Base-by-base conservation (phyloP, 35 echinoderm and acorn worm species). In the Apostichopus japonicus region DNA sequence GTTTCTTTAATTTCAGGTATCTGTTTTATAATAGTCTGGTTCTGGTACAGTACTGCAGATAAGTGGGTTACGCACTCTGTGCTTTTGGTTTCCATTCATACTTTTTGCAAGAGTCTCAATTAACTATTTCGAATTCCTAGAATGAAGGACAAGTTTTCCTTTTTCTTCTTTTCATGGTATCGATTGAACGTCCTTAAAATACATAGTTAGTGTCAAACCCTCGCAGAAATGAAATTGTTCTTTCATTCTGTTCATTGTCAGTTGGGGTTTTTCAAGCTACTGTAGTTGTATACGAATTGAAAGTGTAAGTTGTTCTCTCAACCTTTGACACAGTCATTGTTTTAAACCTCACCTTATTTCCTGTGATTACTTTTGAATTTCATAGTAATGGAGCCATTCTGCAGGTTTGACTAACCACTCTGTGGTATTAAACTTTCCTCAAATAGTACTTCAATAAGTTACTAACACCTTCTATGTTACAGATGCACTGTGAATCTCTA, bases 131-230 rank as follows among this genome's bases (percentile, higher is more conserved):
- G 8, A 24, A 80, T 44, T 80, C 11, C 24, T 14, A 24, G 24
- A 53, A 44, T 24, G 78, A 80, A 25, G 13, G 0, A 24, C 13
- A 8, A 15, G 24, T 33, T 53, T 83, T 83, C 52, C 52, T 83
- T 55, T 83, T 54, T 55, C 54, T 83, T 83, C 79, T 80, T 24
- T 44, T 67, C 63, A 67, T 67, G 63, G 63, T 19, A 67, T 67
- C 11, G 19, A 67, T 67, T 19, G 11, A 67, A 67, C 1, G 11
- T 19, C 16, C 63, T 67, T 10, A 67, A 67, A 67, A 15, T 67
- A 19, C 63, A 67, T 44, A 44, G 33, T 44, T 44, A 44, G 33
- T 44, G 33, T 44, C 33, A 44, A 44, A 44, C 33, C 33, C 33
- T 3, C 33, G 33, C 33, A 44, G 33, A 44, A 44, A 44, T 44